Evolutionary conservation across 2,888 invertebrate genomes (phyloP), one percentile per base, ranked within the genome.

Genomic region (Hymenopus coronatus): DNA sequence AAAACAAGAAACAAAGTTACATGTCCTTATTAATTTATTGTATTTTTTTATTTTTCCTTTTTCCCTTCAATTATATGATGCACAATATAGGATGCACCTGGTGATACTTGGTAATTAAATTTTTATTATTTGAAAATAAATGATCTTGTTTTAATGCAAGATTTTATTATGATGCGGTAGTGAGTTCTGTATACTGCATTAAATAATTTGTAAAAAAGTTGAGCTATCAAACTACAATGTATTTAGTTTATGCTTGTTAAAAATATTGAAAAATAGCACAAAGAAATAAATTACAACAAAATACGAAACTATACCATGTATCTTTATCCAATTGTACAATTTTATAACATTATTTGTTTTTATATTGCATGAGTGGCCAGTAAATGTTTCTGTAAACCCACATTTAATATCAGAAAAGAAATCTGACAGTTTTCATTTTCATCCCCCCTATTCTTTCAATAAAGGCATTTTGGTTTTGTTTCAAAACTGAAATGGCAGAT

Each of bases 381-480:
- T 70, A 70, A 70, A 70, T 20, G 54, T 70, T 70, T 70, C 54
- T 70, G 54, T 70, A 70, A 70, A 70, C 54, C 54, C 54, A 70
- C 54, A 70, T 70, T 40, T 70, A 70, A 70, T 14, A 70, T 70
- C 54, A 70, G 54, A 70, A 85, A 85, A 85, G 27, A 85, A 85
- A 85, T 85, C 85, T 85, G 85, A 85, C 85, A 85, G 85, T 85
- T 83, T 28, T 83, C 28, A 28, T 85, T 46, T 85, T 46, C 85
- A 85, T 82, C 87, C 87, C 87, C 87, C 70, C 33, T 85, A 85
- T 86, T 89, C n/a, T 82, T 89, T 89, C 28, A 89, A 88, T 88
- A 89, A 90, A 90, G 90, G 89, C 90, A 90, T 88, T 90, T 88
- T 88, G 89, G 88, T 90, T 90, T 88, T 89, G 46, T 88, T 89